These are phyloP conservation scores for Andrena bicolor DNA, from an alignment of 2,888 invertebrate species.

Conservation along the genomic window DNA sequence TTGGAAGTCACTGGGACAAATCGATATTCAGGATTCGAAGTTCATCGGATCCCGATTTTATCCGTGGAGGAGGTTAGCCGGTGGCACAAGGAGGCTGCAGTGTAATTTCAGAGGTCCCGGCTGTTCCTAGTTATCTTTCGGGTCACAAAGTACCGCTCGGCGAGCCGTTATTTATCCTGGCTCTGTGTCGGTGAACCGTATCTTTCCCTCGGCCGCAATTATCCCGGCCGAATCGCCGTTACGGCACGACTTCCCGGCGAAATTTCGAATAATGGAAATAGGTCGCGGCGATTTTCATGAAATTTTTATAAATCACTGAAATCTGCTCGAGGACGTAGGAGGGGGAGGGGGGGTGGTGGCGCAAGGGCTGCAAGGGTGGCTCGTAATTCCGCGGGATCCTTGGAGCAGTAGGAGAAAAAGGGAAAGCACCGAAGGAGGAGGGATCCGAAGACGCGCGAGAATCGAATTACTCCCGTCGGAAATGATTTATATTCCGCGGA, in stretches of 20 bases:
- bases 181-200: not conserved
- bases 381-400: slow-evolving; percentile 51
- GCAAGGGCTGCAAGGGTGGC: not conserved
- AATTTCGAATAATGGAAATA: slow-evolving; percentile 19
- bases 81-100: not conserved
- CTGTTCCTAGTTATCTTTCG: not conserved
- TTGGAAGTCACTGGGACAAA: slow-evolving; percentile 67
- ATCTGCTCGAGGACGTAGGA: slow-evolving; percentile 17
- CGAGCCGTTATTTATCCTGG: not conserved
- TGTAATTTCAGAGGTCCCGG: slow-evolving; percentile 1
- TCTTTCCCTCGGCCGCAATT: slow-evolving; percentile 7
- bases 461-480: slow-evolving; percentile 75
- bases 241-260: not conserved
- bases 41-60: slow-evolving; percentile 27
- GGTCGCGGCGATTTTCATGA: slow-evolving; percentile 34
- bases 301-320: slow-evolving; percentile 55
- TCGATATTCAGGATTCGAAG: slow-evolving; percentile 58
- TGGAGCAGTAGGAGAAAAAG: slow-evolving; percentile 54
- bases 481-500: slow-evolving; percentile 78
- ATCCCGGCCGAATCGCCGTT: not conserved
- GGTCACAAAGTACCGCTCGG: not conserved
- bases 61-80: not conserved
- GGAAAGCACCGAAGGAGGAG: not conserved
- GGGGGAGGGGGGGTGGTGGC: not conserved
- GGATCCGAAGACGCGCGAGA: slow-evolving; percentile 66